Base-by-base conservation (phyloP, 1,140 invertebrate genomes). In the Aphidius ervi region DNA sequence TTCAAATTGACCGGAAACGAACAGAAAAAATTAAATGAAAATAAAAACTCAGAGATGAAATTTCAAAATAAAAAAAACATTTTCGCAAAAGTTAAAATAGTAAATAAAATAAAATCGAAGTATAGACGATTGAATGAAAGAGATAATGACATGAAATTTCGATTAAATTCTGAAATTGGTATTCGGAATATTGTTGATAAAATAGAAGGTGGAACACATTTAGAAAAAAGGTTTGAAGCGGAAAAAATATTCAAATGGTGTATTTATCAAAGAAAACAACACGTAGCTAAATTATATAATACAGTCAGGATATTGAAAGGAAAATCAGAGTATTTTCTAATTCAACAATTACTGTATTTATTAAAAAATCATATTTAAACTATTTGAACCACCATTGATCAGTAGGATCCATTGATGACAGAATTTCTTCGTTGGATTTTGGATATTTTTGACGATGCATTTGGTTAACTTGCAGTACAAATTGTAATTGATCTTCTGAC, bases 241-340 rank as follows among this genome's bases (percentile, higher is more conserved):
- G 46, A 58, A 58, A 23, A 31, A 40, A 49, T 58, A n/a, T n/a
- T 58, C 4, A 58, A 58, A 49, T 58, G 47, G 57, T 40, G 31
- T 40, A 7, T 58, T 3, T 31, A 9, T 10, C 46, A 50, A 23
- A 58, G 57, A 50, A n/a, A 49, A n/a, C 49, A 9, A 9, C 49
- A 50, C 41, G 9, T 49, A 9, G 6, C 5, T 7, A 52, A 42
- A 9, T 50, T 49, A 45, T 23, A 31, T n/a, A 6, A 49, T 16
- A 31, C 47, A 41, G 9, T 58, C 9, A n/a, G 39, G 5, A 43
- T 23, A 9, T 9, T 58, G 6, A 49, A 50, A 49, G 49, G 42
- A 5, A 50, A 58, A 42, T 23, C 57, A 46, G 48, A 58, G 8
- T 10, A 42, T 6, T 5, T 37, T 5, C 10, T n/a, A n/a, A n/a